Evolutionary conservation across 2,888 invertebrate genomes (phyloP).

Genomic region (Synergus japonicus): DNA sequence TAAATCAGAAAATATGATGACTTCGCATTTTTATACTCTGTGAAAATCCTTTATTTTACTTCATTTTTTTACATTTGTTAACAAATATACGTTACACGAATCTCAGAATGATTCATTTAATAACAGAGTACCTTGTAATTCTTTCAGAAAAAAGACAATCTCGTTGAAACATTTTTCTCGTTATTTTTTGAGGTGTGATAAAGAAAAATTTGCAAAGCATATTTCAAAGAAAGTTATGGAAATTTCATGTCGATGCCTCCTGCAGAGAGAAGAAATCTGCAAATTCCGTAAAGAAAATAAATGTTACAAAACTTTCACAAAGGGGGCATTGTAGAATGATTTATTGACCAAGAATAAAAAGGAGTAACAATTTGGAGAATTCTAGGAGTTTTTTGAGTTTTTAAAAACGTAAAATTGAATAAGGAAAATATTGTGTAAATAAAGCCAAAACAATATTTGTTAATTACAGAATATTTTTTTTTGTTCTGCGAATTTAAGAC

Average conservation of each 20-base stretch:
- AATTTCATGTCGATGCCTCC: constrained; percentile 17
- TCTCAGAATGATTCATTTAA: background rate
- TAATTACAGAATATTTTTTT: too few relatives aligned
- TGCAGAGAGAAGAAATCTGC: background rate
- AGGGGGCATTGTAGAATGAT: background rate
- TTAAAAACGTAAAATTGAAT: background rate
- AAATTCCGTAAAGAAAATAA: constrained; percentile 25
- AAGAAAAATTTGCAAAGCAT: constrained; percentile 13
- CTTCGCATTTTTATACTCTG: background rate
- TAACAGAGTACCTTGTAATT: background rate
- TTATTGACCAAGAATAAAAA: background rate
- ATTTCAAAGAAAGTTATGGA: constrained; percentile 1
- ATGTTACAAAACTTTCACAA: constrained; percentile 6
- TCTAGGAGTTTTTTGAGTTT: constrained; percentile 3
- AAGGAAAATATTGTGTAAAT: too few relatives aligned
- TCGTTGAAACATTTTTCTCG: background rate
- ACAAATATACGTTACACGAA: background rate
- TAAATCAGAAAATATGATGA: background rate
- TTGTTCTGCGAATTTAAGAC: too few relatives aligned
- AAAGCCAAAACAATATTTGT: too few relatives aligned
- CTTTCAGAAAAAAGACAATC: background rate
- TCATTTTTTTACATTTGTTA: background rate
- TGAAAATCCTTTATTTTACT: background rate
- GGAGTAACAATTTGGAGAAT: background rate
- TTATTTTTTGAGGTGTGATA: background rate